phyloP scores from a whole-genome alignment of 2,113 vertebrate species.

The Nycticebus coucang region DNA sequence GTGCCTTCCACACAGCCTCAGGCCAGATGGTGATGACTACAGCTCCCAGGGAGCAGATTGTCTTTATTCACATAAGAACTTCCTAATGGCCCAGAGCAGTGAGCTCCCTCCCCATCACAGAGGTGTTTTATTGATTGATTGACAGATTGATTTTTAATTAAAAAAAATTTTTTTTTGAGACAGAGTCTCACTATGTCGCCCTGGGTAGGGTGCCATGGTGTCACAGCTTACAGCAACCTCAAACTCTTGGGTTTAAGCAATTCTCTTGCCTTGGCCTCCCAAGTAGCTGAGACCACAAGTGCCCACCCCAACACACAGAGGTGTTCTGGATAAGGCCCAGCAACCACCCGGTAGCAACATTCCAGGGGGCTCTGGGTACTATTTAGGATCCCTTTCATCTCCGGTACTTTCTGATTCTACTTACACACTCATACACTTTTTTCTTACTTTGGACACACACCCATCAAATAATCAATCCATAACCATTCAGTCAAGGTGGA shows the following conservation, averaged over 20 bases:
- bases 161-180: too few relatives aligned
- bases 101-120: neutral
- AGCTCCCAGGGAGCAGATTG: neutral
- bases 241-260: too few relatives aligned
- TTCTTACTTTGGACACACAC: neutral
- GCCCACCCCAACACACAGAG: neutral
- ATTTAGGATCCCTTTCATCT: neutral
- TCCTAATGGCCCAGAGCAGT: neutral
- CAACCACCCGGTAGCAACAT: neutral
- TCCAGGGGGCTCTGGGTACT: neutral
- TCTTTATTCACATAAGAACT: neutral
- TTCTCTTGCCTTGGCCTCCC: too few relatives aligned
- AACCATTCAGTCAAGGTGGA: neutral
- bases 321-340: neutral
- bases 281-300: too few relatives aligned
- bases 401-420: neutral
- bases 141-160: too few relatives aligned
- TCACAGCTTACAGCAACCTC: too few relatives aligned
- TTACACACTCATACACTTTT: neutral
- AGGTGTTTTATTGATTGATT: too few relatives aligned
- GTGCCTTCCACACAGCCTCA: neutral
- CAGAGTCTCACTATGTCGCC: too few relatives aligned
- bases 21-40: neutral
- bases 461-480: constrained; percentile 31
- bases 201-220: too few relatives aligned